A percentile compares a stretch with the other conserved stretches of the same genome.
Evolutionary conservation across 2,113 vertebrate species (phyloP).

Genomic region (Bucco capensis): DNA sequence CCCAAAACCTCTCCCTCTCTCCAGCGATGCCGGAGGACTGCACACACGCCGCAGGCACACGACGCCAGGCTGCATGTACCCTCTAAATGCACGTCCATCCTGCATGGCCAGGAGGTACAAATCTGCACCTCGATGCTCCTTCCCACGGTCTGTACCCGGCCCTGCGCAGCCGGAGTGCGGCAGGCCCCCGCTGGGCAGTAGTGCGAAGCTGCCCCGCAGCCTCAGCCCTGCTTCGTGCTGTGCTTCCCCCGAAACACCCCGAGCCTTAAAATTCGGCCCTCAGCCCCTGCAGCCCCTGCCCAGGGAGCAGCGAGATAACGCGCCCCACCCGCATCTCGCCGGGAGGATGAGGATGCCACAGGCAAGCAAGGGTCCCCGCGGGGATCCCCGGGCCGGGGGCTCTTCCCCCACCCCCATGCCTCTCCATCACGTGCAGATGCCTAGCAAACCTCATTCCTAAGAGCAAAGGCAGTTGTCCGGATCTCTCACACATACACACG

Average conservation of each 20-base stretch:
- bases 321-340: background rate
- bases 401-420: background rate
- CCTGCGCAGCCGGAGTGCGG: background rate
- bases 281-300: background rate
- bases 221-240: background rate
- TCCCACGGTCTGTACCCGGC: background rate
- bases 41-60: background rate
- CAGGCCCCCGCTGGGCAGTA: background rate
- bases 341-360: background rate
- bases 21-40: background rate
- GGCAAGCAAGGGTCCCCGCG: background rate
- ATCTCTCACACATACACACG: background rate
- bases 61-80: background rate
- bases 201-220: background rate
- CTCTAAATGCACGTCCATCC: background rate
- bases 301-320: background rate
- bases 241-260: background rate
- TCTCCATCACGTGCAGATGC: background rate
- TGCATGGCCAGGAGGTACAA: background rate
- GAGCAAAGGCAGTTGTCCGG: background rate
- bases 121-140: background rate
- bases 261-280: background rate
- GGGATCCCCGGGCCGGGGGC: background rate
- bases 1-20: background rate
- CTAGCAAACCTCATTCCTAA: background rate